phyloP scores from a whole-genome alignment of 2,888 invertebrate species.

The Strigamia transsilvanica region DNA sequence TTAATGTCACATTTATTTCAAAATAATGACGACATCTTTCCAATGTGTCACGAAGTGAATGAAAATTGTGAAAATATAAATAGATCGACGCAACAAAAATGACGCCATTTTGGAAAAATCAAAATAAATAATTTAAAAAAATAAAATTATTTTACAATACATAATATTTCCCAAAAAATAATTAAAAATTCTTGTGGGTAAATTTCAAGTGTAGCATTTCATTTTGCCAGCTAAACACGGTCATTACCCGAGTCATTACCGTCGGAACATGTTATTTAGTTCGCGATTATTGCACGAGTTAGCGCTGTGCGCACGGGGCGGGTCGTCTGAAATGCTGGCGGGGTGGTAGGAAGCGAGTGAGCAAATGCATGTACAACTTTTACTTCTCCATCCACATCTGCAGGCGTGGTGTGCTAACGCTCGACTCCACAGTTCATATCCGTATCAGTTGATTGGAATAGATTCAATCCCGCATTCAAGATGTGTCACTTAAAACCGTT shows the following conservation, averaged over 20 bases:
- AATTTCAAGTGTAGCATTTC: too few species aligned
- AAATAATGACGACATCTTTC: too few species aligned
- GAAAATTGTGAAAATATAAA: too few species aligned
- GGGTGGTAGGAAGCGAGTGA: conserved; percentile 36
- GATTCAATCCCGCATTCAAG: conserved; percentile 1
- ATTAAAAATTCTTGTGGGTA: too few species aligned
- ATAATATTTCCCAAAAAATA: too few species aligned
- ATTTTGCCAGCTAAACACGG: background rate
- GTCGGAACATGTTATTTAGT: background rate
- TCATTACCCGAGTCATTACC: background rate
- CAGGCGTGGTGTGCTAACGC: conserved; percentile 1
- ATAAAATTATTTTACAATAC: background rate
- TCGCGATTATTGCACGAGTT: background rate
- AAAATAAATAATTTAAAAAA: too few species aligned
- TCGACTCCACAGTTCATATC: background rate
- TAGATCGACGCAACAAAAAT: background rate
- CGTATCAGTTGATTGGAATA: conserved; percentile 22
- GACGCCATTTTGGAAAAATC: background rate
- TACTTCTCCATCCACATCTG: conserved; percentile 39
- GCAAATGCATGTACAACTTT: conserved; percentile 18
- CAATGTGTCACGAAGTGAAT: too few species aligned
- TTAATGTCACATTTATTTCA: too few species aligned
- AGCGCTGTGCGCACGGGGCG: background rate
- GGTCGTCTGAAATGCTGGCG: conserved; percentile 26
- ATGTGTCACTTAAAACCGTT: background rate